Evolutionary conservation across 2,888 invertebrate species (phyloP).

Genomic region (Alentia gelatinosa): DNA sequence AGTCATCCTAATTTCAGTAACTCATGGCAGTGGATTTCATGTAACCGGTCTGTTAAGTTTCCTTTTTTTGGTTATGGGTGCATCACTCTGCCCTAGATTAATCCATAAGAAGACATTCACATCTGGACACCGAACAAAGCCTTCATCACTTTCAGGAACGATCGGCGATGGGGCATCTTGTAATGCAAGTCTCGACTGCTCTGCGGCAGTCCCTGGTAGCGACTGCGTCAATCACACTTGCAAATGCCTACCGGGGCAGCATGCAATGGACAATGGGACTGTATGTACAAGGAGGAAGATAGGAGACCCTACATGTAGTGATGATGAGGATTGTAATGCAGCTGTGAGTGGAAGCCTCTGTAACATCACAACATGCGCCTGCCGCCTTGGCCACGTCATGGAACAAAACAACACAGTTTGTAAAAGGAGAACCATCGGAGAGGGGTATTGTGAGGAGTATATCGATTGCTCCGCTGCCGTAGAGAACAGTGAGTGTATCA

Average conservation of each 20-base stretch:
- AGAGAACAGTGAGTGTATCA: slow-evolving; percentile 53
- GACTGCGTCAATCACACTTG: slow-evolving; percentile 13
- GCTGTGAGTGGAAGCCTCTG: not conserved
- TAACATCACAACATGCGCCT: slow-evolving; percentile 44
- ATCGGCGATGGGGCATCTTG: slow-evolving; percentile 50
- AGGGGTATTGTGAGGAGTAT: slow-evolving; percentile 45
- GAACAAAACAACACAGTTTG: slow-evolving; percentile 48
- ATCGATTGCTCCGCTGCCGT: slow-evolving; percentile 54
- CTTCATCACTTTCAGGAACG: slow-evolving; percentile 23
- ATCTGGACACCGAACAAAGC: not conserved
- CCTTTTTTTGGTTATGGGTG: not conserved
- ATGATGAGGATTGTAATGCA: not conserved
- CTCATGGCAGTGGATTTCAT: not conserved
- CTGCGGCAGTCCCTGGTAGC: slow-evolving; percentile 18
- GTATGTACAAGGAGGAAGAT: not conserved
- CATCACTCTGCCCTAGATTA: not conserved
- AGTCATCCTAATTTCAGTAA: not conserved
- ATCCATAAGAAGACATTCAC: not conserved
- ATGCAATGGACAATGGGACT: not conserved
- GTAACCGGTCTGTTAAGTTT: not conserved
- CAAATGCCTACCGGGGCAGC: not conserved
- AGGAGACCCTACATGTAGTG: not conserved
- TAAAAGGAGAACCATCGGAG: slow-evolving; percentile 29
- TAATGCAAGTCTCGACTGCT: slow-evolving; percentile 28
- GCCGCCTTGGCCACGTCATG: slow-evolving; percentile 51